Evolutionary conservation across 2,113 vertebrate species (phyloP).

Genomic region (Brachyistius frenatus): DNA sequence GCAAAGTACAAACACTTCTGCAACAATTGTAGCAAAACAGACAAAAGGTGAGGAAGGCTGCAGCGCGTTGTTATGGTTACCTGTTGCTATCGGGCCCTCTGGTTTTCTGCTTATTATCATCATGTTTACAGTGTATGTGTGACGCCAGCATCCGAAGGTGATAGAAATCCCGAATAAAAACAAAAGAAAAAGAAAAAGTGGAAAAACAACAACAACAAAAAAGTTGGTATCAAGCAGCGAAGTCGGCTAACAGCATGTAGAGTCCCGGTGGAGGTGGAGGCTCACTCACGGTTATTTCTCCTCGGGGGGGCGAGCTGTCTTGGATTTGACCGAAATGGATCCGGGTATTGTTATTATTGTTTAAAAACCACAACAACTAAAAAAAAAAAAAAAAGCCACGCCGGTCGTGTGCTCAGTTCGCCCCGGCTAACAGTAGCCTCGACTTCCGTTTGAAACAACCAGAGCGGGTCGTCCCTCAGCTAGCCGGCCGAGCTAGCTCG

Average conservation of each 20-base stretch:
- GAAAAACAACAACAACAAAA: conserved; percentile 21
- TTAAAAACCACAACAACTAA: conserved; percentile 10
- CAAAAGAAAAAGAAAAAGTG: conserved; percentile 14
- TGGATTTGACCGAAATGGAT: background rate
- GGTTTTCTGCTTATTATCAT: conserved; percentile 92
- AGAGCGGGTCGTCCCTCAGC: conserved; percentile 69
- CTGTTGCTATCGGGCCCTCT: conserved; percentile 89
- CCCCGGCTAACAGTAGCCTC: conserved; percentile 46
- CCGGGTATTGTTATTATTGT: background rate
- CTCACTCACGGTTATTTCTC: conserved; percentile 6
- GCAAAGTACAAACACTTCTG: background rate
- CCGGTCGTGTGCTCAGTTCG: background rate
- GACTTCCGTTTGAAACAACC: conserved; percentile 39
- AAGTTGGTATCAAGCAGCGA: conserved; percentile 37
- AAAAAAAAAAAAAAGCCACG: too few relatives aligned
- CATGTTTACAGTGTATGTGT: conserved; percentile 74
- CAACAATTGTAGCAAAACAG: background rate
- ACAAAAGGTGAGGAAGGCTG: background rate
- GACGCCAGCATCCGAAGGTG: conserved; percentile 80
- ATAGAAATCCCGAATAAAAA: conserved; percentile 46
- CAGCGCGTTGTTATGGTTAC: conserved; percentile 75
- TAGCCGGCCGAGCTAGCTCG: conserved; percentile 68
- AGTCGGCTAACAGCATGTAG: conserved; percentile 33
- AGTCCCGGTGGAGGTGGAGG: conserved; percentile 21
- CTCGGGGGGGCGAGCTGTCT: background rate